Base-by-base conservation (phyloP, 2,797 vertebrate genomes). In the Eospalax fontanierii region DNA sequence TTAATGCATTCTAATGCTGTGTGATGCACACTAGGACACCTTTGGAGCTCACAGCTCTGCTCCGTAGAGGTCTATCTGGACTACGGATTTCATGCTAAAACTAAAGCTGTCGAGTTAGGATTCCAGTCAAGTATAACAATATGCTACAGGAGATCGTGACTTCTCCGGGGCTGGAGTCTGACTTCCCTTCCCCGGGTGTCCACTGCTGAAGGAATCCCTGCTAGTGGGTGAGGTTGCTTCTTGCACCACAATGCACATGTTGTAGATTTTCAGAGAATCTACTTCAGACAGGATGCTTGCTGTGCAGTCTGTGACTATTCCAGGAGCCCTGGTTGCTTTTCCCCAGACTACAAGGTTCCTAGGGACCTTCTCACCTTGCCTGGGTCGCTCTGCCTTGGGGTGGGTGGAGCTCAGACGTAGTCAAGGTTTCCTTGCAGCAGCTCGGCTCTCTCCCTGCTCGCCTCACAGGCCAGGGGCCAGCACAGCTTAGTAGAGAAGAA, bases 31-130 rank as follows among this genome's bases (percentile, higher is more conserved):
- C 35, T 16, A 0, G 0, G 28, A 54, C 40, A 74, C 88, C 61
- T 5, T 18, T 46, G 78, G 87, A 93, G 90, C 92, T 87, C 46
- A 61, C 35, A 59, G 96, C 0, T 0, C 74, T 91, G 33, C 92
- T 97, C 91, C 89, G 65, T 75, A 87, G 91, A 95, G 91, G 84
- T 94, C 94, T 96, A 89, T n/a, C n/a, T n/a, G n/a, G 79, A 98
- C 97, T 97, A 97, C 95, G 97, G 95, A 97, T 98, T 98, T 97
- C 96, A 97, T 97, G 97, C 96, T 97, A 96, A 98, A 97, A 93
- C 96, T 95, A 95, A 97, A 1, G 2, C 97, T 97, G 96, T 92
- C 98, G 98, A 89, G 97, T 98, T 98, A 97, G 96, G 95, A 96
- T 26, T 94, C 87, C 95, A 94, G 96, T 90, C 90, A 97, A 97